These are phyloP conservation scores for Sipha maydis DNA, from an alignment of 2,888 invertebrate genomes.

Conservation along the genomic window DNA sequence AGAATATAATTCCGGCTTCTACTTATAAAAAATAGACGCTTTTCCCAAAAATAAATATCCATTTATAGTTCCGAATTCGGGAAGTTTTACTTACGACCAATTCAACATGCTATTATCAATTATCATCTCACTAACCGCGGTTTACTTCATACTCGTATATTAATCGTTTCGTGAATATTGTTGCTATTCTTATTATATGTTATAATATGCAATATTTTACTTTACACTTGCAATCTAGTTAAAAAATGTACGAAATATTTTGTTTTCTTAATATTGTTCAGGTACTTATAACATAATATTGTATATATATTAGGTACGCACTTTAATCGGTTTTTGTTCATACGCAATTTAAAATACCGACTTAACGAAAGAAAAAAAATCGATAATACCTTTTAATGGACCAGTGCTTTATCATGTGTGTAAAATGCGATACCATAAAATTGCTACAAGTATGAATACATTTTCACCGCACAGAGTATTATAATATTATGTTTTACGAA, in stretches of 20 bases:
- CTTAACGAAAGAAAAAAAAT: neutral
- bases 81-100: too few species aligned
- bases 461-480: neutral
- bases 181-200: neutral
- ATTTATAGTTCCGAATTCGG: too few species aligned
- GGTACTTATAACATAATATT: neutral
- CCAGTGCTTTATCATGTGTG: neutral
- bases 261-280: neutral
- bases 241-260: neutral
- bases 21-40: neutral
- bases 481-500: neutral
- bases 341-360: neutral
- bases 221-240: neutral
- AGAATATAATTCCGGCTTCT: too few species aligned
- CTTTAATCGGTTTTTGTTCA: neutral
- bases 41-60: neutral
- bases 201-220: neutral
- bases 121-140: too few species aligned
- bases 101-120: too few species aligned
- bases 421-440: neutral
- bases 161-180: too few species aligned
- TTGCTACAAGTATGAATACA: neutral
- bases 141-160: neutral
- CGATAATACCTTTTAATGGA: neutral
- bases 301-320: neutral